Percentiles rank a stretch among this genome's conserved stretches.
Conservation (phyloP, 2,113 vertebrate genomes). For the Lamprotornis superbus region DNA sequence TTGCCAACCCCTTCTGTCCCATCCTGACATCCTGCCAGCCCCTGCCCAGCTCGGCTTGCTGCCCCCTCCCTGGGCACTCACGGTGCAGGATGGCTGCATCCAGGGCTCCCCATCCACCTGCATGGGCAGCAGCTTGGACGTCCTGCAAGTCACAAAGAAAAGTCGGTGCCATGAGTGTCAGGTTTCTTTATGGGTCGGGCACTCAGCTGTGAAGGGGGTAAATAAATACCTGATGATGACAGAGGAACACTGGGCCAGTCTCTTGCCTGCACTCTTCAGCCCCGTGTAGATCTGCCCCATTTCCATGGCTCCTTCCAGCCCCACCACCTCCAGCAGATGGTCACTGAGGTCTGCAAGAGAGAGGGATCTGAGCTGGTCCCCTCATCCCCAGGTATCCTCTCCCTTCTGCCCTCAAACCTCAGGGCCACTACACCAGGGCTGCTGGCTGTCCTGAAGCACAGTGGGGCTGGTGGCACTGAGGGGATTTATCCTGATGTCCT, state of each 20-base stretch:
- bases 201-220: not conserved
- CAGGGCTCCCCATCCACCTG: conserved; percentile 97
- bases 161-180: not conserved
- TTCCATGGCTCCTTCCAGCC: conserved; percentile 93
- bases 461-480: not conserved
- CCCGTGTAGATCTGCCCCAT: conserved; percentile 99
- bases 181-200: not conserved
- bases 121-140: conserved; percentile 91
- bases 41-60: not conserved
- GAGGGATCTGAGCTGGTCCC: not conserved
- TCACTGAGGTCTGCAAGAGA: conserved; percentile 87
- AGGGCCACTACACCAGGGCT: not conserved
- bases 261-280: conserved; percentile 91
- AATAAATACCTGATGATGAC: conserved; percentile 88
- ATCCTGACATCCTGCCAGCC: not conserved
- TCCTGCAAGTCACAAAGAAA: conserved; percentile 72
- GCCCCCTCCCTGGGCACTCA: conserved; percentile 61
- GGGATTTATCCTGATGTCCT: not conserved
- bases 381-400: rapidly evolving
- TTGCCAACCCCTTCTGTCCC: not conserved
- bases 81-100: conserved; percentile 93
- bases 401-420: rapidly evolving
- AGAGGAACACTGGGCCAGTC: conserved; percentile 88
- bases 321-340: conserved; percentile 92
- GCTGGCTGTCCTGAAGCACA: not conserved